These are phyloP conservation scores for Nesogale talazaci DNA, from an alignment of 2,113 vertebrate species.

Conservation along the genomic window DNA sequence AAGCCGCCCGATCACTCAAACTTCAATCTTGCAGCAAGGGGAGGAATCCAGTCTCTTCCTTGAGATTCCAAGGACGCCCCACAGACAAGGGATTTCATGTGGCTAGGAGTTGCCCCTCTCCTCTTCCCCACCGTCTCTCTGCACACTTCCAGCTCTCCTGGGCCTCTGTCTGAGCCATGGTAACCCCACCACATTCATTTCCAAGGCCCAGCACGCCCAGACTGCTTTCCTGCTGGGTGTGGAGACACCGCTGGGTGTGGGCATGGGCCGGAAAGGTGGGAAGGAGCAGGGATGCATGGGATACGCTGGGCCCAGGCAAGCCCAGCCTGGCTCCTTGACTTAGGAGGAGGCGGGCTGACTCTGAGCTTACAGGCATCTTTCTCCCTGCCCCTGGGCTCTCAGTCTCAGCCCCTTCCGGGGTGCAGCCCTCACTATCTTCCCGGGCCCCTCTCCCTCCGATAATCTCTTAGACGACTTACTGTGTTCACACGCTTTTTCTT, in stretches of 20 bases:
- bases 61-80: background rate
- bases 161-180: background rate
- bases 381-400: background rate
- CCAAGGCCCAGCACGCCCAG: background rate
- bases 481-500: background rate
- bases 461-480: background rate
- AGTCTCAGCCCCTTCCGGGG: background rate
- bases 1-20: background rate
- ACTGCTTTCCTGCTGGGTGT: background rate
- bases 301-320: background rate
- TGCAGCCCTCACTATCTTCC: background rate
- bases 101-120: background rate
- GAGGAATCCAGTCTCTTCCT: background rate
- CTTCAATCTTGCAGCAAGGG: background rate
- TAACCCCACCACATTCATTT: background rate
- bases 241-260: no score
- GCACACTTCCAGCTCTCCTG: rapidly evolving
- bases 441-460: background rate
- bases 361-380: background rate
- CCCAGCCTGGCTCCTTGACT: background rate
- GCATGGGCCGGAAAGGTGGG: background rate
- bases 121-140: background rate
- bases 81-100: background rate
- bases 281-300: background rate
- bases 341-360: background rate